Base-by-base conservation (phyloP, 2,113 vertebrate species). In the Piliocolobus tephrosceles region DNA sequence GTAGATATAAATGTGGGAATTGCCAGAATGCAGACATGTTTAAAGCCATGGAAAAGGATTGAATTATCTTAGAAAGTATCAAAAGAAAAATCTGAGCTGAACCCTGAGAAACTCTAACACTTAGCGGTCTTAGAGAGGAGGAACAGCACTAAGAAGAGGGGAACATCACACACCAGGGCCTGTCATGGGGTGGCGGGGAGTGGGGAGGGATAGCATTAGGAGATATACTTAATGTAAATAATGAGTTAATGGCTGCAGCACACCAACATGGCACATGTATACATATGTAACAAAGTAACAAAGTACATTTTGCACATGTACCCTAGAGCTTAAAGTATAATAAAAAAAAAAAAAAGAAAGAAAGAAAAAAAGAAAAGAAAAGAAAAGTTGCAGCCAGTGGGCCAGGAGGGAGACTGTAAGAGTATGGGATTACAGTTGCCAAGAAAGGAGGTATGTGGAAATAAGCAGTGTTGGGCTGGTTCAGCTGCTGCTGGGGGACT, bases 381-480 rank as follows among this genome's bases (percentile, higher is more conserved):
- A 58, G 32, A 58, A 17, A 79, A 27, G 61, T 61, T 84, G 16
- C 22, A 35, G 17, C 47, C 38, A 27, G 23, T 2, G 11, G 3
- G 27, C 1, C 4, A 43, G 32, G 9, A 27, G 2, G 14, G 32
- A 47, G 52, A 38, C 66, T 9, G 10, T 18, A 81, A 68, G 72
- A 38, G 5, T 0, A 1, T 27, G 3, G 11, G 12, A 5, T 70
- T 13, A 22, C 30, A 45, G 1, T 20, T 47, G 32, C 58, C 43
- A 5, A 7, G 61, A 72, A 30, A 58, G 38, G 50, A 57, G 23
- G 20, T 6, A 1, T 8, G 16, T 58, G 8, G 11, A 70, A 32
- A 18, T 83, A 18, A 50, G 55, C 18, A 16, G 14, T 25, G 16
- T 32, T 68, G 30, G 8, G 38, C 38, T 35, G 12, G 6, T 22